Conservation (phyloP, 53 echinoderm and acorn worm species). For the Glandiceps talaboti region DNA sequence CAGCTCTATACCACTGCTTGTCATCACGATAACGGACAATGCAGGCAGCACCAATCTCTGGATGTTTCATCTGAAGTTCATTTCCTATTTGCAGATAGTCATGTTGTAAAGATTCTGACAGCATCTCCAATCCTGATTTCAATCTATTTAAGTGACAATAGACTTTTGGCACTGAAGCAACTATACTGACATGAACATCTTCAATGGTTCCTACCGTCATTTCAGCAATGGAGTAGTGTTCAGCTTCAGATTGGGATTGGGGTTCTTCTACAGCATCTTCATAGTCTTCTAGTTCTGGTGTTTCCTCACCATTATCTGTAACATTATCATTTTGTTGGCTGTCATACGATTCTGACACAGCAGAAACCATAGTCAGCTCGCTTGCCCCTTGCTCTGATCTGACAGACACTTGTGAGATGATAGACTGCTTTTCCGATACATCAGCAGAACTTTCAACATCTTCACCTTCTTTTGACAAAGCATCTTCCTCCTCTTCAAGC, state of each 20-base stretch:
- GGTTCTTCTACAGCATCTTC: not conserved
- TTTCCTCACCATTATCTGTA: conserved; percentile 1
- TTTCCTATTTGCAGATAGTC: not conserved
- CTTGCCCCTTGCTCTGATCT: not conserved
- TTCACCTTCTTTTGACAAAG: not conserved
- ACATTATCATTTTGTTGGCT: not conserved
- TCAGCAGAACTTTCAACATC: not conserved
- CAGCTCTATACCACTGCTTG: conserved; percentile 75
- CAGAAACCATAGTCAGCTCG: not conserved
- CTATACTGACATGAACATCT: not conserved
- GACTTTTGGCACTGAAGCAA: not conserved
- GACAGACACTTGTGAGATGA: not conserved
- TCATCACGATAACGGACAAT: conserved; percentile 55
- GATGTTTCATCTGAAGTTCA: not conserved
- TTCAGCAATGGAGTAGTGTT: not conserved
- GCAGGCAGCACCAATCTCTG: conserved; percentile 16
- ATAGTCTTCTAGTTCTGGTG: conserved; percentile 1
- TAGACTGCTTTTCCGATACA: not conserved
- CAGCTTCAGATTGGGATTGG: not conserved
- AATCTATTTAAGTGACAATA: not conserved
- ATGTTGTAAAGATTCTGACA: not conserved
- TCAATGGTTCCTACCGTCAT: conserved; percentile 4
- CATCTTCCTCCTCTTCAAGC: not conserved
- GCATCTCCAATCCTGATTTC: not conserved
- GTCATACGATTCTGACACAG: not conserved